These are phyloP conservation scores for Danio tinwini DNA, from an alignment of 2,797 vertebrate genomes.

Conservation along the genomic window DNA sequence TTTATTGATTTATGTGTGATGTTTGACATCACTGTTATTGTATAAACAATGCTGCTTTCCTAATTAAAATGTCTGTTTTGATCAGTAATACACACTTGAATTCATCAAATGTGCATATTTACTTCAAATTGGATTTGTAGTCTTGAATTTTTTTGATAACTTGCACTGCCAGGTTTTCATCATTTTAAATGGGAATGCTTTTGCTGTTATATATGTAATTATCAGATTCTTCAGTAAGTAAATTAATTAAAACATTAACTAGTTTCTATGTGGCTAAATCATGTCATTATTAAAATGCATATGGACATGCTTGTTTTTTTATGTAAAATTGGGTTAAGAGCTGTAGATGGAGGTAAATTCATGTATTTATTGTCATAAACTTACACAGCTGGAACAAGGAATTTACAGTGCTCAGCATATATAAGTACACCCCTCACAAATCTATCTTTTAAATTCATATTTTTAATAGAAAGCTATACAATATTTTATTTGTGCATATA, in stretches of 20 bases:
- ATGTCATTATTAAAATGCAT: not conserved
- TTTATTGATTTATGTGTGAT: conserved; percentile 19
- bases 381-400: not conserved
- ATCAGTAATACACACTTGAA: not conserved
- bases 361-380: not conserved
- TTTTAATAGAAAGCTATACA: no score
- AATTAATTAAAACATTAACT: not conserved
- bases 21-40: not conserved
- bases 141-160: not conserved
- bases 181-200: not conserved
- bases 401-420: no score
- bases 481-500: no score
- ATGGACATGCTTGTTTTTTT: not conserved
- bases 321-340: not conserved
- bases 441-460: no score
- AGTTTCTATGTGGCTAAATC: not conserved
- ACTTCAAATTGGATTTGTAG: not conserved
- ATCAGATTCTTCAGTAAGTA: not conserved
- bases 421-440: no score
- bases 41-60: not conserved
- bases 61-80: not conserved
- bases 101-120: not conserved
- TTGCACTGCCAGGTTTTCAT: not conserved
- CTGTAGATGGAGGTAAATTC: not conserved
- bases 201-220: not conserved